Conservation (phyloP, 2,888 invertebrate genomes). For the Stratiomys singularior region DNA sequence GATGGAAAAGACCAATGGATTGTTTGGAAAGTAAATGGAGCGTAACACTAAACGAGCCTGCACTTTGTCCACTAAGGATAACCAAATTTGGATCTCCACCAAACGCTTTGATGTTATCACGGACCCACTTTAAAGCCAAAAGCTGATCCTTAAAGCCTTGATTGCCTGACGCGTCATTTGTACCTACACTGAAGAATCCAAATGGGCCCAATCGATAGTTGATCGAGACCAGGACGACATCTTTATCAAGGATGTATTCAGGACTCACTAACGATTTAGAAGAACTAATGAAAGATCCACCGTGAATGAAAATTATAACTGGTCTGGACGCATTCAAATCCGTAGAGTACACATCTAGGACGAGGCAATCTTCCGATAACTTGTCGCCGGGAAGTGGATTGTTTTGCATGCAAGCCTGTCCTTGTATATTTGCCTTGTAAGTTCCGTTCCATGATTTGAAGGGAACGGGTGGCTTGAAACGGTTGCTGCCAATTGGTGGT, state of each 20-base stretch:
- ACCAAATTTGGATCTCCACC: slow-evolving; percentile 73
- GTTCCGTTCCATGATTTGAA: slow-evolving; percentile 58
- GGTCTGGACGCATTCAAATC: slow-evolving; percentile 36
- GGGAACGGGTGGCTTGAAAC: slow-evolving; percentile 62
- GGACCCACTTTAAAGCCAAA: slow-evolving; percentile 72
- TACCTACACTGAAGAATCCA: slow-evolving; percentile 72
- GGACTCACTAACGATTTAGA: slow-evolving; percentile 54
- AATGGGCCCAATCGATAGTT: slow-evolving; percentile 61
- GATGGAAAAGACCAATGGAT: slow-evolving; percentile 74
- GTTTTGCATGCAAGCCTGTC: slow-evolving; percentile 56
- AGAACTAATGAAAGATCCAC: slow-evolving; percentile 15
- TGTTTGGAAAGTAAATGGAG: slow-evolving; percentile 69
- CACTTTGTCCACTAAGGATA: slow-evolving; percentile 70
- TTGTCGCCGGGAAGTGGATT: slow-evolving; percentile 50
- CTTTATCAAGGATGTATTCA: slow-evolving; percentile 58
- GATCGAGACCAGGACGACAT: slow-evolving; percentile 60
- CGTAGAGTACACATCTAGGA: slow-evolving; percentile 69
- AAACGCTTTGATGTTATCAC: slow-evolving; percentile 71
- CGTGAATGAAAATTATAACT: slow-evolving; percentile 44
- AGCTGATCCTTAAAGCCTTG: slow-evolving; percentile 76
- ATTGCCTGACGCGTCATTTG: slow-evolving; percentile 73
- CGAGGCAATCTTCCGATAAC: slow-evolving; percentile 70
- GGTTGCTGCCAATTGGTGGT: slow-evolving; percentile 60
- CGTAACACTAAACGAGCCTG: slow-evolving; percentile 19
- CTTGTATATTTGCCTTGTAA: slow-evolving; percentile 61